These are phyloP conservation scores for Leptothorax acervorum DNA, from an alignment of 2,888 invertebrate species.

Conservation along the genomic window DNA sequence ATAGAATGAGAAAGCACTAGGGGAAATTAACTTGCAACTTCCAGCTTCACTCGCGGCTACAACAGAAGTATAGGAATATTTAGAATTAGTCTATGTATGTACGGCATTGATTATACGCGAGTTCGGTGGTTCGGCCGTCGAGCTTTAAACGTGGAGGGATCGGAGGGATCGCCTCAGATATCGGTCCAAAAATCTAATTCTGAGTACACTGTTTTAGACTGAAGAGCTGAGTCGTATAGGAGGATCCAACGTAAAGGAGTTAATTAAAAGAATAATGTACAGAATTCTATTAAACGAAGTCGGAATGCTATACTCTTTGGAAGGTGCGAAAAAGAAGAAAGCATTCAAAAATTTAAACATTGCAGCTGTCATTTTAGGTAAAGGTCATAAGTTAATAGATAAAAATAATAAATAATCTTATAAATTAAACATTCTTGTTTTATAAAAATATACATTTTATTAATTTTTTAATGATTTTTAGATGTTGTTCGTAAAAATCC, in stretches of 20 bases:
- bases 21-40: too few relatives aligned
- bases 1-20: too few relatives aligned
- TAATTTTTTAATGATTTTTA: constrained; percentile 15
- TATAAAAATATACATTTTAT: neutral
- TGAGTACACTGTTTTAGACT: constrained; percentile 6
- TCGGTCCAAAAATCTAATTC: too few relatives aligned
- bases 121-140: too few relatives aligned
- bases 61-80: too few relatives aligned
- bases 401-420: neutral
- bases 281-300: constrained; percentile 15
- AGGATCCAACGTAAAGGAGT: neutral
- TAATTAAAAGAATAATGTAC: constrained; percentile 29
- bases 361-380: constrained; percentile 24
- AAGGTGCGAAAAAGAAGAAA: constrained; percentile 19
- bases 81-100: too few relatives aligned
- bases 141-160: too few relatives aligned
- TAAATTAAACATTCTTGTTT: constrained; percentile 22
- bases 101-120: too few relatives aligned
- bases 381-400: neutral
- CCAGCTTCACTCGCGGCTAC: too few relatives aligned
- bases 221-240: constrained; percentile 10
- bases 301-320: constrained; percentile 22
- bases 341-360: constrained; percentile 19
- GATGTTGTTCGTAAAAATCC: constrained; percentile 3
- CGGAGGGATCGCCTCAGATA: too few relatives aligned